Base-by-base conservation (phyloP, 2,113 vertebrate genomes). In the Sylvietta virens region DNA sequence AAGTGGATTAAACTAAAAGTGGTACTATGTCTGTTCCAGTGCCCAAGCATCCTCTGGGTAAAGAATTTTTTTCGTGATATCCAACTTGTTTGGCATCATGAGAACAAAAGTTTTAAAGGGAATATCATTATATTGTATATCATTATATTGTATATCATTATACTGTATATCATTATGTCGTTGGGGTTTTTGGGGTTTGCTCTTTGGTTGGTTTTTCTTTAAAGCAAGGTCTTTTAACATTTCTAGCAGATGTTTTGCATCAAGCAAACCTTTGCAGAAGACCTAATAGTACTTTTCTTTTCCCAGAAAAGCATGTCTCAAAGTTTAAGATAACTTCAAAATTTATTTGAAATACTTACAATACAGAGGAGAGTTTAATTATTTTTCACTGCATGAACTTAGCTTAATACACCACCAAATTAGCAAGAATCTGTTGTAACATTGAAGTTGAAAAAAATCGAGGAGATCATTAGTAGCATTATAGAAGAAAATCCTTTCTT, bases 301-400 rank as follows among this genome's bases (percentile, higher is more conserved):
- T 1, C 5, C 40, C 13, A 3, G 9, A 1, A 21, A n/a, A 64
- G n/a, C 24, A 42, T 1, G 1, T 12, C 26, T 53, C 11, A 20
- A 14, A 3, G 20, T 54, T 15, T 8, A 45, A 58, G 57, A n/a
- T n/a, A 6, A 1, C 3, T 39, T 85, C 10, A 62, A 35, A 20
- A 77, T 31, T 66, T 65, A 39, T 6, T 56, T 67, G 23, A 77
- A 80, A 83, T 67, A 27, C 17, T 76, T 90, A 48, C 35, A 33
- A 47, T 42, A 13, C n/a, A 80, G 58, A 83, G 19, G 35, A 37
- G 42, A 37, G 9, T 72, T 64, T 33, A 48, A 71, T 23, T 40
- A 14, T 31, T 48, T 87, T 71, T 56, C 31, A 13, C 35, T 33
- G 21, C 11, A 42, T 37, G 27, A 50, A 33, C 0, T n/a, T 79